phyloP scores from a whole-genome alignment of 1,140 invertebrate genomes.

The Heliconius himera region DNA sequence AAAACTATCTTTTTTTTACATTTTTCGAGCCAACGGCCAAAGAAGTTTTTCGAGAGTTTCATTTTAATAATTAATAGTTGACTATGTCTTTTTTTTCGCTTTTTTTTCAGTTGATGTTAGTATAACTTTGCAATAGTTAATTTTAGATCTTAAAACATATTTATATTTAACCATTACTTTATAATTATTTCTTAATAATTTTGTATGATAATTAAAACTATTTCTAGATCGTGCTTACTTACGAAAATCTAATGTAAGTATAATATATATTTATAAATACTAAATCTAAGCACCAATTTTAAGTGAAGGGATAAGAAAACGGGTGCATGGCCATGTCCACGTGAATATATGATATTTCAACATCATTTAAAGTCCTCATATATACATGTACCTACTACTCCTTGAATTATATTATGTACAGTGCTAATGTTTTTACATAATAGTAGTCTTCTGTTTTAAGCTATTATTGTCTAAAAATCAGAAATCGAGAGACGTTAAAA shows the following conservation, averaged over 20 bases:
- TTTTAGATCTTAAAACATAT: neutral
- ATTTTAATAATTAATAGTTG: too few relatives aligned
- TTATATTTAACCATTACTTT: neutral
- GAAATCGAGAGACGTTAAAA: neutral
- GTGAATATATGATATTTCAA: conserved; percentile 25
- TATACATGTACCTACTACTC: neutral
- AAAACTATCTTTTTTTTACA: too few relatives aligned
- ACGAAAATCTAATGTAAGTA: neutral
- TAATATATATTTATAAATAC: conserved; percentile 6
- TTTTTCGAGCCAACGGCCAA: too few relatives aligned
- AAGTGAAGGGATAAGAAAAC: conserved; percentile 37
- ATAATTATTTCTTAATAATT: too few relatives aligned
- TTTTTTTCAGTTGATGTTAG: neutral
- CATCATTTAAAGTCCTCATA: conserved; percentile 2
- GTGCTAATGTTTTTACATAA: neutral
- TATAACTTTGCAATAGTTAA: neutral
- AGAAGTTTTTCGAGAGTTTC: too few relatives aligned
- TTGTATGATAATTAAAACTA: neutral
- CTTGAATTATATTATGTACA: neutral
- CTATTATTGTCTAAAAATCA: neutral
- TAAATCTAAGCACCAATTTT: conserved; percentile 15
- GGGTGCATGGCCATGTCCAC: conserved; percentile 31
- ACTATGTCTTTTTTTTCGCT: neutral
- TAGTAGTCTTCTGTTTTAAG: neutral
- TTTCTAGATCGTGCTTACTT: neutral